A percentile compares a stretch with the other conserved stretches of the same genome.
Evolutionary conservation across 2,888 invertebrate genomes (phyloP).

Genomic region (Epirrita christyi): DNA sequence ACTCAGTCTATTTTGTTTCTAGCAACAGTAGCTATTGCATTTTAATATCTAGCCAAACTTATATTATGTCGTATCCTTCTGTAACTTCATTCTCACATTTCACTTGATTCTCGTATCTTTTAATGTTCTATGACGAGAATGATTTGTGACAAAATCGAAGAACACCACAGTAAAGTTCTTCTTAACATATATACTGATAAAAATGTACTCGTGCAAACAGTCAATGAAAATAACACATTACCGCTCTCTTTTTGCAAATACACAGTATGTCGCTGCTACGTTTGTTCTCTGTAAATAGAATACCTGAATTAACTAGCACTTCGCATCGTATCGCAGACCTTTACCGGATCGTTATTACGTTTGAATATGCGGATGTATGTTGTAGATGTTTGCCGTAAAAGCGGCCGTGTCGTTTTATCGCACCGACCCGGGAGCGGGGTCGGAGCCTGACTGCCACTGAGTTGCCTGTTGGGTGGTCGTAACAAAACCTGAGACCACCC

Average conservation of each 20-base stretch:
- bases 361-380: slow-evolving; percentile 58
- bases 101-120: too few relatives aligned
- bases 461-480: slow-evolving; percentile 59
- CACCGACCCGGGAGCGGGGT: slow-evolving; percentile 52
- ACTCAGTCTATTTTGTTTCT: slow-evolving; percentile 8
- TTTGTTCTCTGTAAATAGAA: slow-evolving; percentile 53
- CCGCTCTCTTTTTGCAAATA: slow-evolving; percentile 25
- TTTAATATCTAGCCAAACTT: background rate
- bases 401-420: slow-evolving; percentile 68
- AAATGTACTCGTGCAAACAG: slow-evolving; percentile 14
- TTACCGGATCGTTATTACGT: slow-evolving; percentile 58
- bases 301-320: slow-evolving; percentile 58
- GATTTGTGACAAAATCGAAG: background rate
- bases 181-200: background rate
- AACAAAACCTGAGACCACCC: slow-evolving; percentile 65
- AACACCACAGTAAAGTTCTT: background rate
- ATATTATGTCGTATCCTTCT: too few relatives aligned
- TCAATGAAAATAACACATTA: slow-evolving; percentile 34
- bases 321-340: slow-evolving; percentile 63
- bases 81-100: too few relatives aligned
- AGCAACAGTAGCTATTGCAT: background rate
- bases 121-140: too few relatives aligned
- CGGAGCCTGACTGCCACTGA: slow-evolving; percentile 53
- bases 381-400: slow-evolving; percentile 68
- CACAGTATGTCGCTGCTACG: slow-evolving; percentile 28